These are phyloP conservation scores for Aldabrachelys gigantea DNA, from an alignment of 2,113 vertebrate genomes.

Conservation along the genomic window DNA sequence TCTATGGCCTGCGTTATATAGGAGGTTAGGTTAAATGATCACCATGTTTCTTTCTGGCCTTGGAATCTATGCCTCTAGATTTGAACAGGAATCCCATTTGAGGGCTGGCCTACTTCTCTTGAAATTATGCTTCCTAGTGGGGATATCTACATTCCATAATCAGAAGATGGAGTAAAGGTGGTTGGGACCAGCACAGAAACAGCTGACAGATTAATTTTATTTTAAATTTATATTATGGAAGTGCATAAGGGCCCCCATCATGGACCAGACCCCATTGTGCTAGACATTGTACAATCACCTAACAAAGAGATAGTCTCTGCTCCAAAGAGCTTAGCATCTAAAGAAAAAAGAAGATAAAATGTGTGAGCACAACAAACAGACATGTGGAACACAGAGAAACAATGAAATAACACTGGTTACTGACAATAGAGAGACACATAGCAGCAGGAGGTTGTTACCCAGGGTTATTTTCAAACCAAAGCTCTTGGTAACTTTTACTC, in stretches of 20 bases:
- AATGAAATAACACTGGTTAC: neutral
- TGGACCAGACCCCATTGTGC: neutral
- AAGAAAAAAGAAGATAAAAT: neutral
- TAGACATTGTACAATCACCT: neutral
- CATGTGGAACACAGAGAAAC: neutral
- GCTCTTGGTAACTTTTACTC: too few relatives aligned
- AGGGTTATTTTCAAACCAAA: too few relatives aligned
- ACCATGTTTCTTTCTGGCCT: neutral
- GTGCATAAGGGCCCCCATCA: neutral
- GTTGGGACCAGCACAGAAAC: neutral
- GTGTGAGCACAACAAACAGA: neutral
- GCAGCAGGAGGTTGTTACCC: neutral
- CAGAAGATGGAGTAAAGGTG: neutral
- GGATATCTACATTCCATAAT: neutral
- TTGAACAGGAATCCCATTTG: neutral
- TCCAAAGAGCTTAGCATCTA: neutral
- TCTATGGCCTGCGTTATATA: too few relatives aligned
- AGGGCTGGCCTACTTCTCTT: neutral
- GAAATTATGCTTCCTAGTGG: too few relatives aligned
- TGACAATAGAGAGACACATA: neutral
- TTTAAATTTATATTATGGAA: too few relatives aligned
- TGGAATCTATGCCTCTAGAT: too few relatives aligned
- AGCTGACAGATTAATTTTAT: too few relatives aligned
- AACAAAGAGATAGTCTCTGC: neutral
- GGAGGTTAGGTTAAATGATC: too few relatives aligned